Conservation (phyloP, 1,140 invertebrate species). For the Rhysida immarginata region DNA sequence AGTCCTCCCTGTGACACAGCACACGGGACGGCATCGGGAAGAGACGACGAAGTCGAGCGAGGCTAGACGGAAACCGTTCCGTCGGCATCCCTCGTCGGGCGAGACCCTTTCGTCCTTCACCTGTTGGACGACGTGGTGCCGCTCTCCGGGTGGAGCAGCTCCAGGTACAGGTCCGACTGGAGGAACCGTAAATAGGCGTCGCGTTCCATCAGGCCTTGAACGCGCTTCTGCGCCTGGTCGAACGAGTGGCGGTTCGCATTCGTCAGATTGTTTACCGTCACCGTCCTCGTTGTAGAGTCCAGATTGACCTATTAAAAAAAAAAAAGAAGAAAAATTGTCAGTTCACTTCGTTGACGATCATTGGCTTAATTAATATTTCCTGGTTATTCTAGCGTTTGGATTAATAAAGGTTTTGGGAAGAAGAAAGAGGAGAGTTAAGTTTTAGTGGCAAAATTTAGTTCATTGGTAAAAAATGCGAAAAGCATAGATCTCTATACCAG, state of each 20-base stretch:
- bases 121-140: not conserved
- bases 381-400: too few species aligned
- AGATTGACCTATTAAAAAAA: conserved; percentile 36
- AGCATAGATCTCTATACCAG: not conserved
- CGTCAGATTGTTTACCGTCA: conserved; percentile 28
- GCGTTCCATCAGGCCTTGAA: conserved; percentile 40
- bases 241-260: conserved; percentile 33
- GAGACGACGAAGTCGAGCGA: too few species aligned
- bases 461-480: not conserved
- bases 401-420: too few species aligned
- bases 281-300: conserved; percentile 36
- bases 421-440: not conserved
- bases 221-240: conserved; percentile 37
- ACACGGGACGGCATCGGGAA: too few species aligned
- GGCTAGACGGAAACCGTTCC: too few species aligned
- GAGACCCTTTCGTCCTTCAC: too few species aligned
- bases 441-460: not conserved
- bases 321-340: not conserved
- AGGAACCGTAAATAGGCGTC: conserved; percentile 41
- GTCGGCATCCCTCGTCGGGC: too few species aligned
- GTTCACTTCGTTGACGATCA: not conserved
- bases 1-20: too few species aligned
- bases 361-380: too few species aligned
- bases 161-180: conserved; percentile 35
- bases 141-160: conserved; percentile 28